A percentile compares a stretch with the other conserved stretches of the same genome.
These are phyloP conservation scores for Panonychus citri DNA, from an alignment of 1,140 invertebrate species.

Conservation along the genomic window DNA sequence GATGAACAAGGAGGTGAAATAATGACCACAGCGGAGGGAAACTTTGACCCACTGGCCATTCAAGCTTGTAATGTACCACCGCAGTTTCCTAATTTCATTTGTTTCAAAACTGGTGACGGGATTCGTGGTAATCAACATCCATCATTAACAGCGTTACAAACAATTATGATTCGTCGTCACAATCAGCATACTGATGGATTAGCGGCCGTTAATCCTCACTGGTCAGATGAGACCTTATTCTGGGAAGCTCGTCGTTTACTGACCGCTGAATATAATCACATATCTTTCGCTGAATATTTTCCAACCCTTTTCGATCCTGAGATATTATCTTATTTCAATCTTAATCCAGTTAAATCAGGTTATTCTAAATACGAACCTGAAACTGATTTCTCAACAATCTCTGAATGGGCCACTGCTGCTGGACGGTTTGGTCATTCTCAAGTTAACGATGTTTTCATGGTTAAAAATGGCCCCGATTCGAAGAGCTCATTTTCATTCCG, in stretches of 20 bases:
- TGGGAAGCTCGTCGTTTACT: constrained; percentile 31
- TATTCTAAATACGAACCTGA: constrained; percentile 27
- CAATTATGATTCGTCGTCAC: constrained; percentile 26
- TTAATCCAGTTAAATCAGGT: constrained; percentile 4
- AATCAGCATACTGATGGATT: constrained; percentile 20
- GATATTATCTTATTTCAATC: constrained; percentile 18
- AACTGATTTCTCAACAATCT: constrained; percentile 33
- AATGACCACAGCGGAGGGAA: not conserved
- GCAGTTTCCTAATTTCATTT: not conserved
- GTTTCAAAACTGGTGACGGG: constrained; percentile 8
- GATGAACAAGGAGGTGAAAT: not conserved
- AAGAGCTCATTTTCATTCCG: constrained; percentile 1
- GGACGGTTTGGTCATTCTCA: constrained; percentile 82
- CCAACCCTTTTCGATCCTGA: constrained; percentile 32
- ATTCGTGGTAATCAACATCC: constrained; percentile 9
- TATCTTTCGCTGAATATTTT: constrained; percentile 57
- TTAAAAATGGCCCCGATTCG: not conserved
- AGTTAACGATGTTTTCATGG: constrained; percentile 24
- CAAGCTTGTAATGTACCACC: not conserved
- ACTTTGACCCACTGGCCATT: not conserved
- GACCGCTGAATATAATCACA: constrained; percentile 45
- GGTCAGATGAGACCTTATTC: constrained; percentile 29
- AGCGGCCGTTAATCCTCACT: constrained; percentile 22
- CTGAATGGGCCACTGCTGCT: constrained; percentile 39
- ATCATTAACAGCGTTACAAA: constrained; percentile 28